Conservation (phyloP, 2,888 invertebrate genomes). For the Heliconius charithonia region DNA sequence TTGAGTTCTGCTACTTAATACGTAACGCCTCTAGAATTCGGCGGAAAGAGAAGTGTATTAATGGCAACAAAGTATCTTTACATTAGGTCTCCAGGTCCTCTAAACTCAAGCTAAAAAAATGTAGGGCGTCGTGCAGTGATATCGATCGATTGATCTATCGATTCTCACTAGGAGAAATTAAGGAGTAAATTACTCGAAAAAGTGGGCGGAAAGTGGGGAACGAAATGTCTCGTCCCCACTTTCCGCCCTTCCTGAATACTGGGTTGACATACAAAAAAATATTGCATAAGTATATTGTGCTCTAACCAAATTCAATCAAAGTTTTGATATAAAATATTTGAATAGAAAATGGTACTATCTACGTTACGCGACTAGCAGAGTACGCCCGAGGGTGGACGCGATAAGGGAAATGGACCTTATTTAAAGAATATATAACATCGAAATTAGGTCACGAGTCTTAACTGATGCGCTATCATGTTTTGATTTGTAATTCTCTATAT, state of each 20-base stretch:
- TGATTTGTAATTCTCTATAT: conserved; percentile 18
- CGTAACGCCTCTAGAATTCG: not conserved
- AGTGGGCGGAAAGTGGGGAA: not conserved
- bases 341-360: conserved; percentile 11
- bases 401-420: conserved; percentile 35
- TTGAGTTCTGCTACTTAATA: not conserved
- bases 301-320: not conserved
- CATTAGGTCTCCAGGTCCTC: not conserved
- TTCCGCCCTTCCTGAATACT: too few relatives aligned
- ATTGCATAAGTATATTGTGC: not conserved
- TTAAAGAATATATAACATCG: conserved; percentile 25
- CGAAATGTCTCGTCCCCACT: too few relatives aligned
- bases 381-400: conserved; percentile 19
- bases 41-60: not conserved
- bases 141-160: too few relatives aligned
- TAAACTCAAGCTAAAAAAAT: too few relatives aligned
- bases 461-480: conserved; percentile 11
- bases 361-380: conserved; percentile 9
- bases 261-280: not conserved
- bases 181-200: too few relatives aligned
- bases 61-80: not conserved
- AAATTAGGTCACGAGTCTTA: conserved; percentile 33
- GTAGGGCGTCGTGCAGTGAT: not conserved
- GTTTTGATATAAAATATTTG: conserved; percentile 8
- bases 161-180: not conserved